These are phyloP conservation scores for Papilio polytes DNA, from an alignment of 1,140 invertebrate genomes.

Conservation along the genomic window DNA sequence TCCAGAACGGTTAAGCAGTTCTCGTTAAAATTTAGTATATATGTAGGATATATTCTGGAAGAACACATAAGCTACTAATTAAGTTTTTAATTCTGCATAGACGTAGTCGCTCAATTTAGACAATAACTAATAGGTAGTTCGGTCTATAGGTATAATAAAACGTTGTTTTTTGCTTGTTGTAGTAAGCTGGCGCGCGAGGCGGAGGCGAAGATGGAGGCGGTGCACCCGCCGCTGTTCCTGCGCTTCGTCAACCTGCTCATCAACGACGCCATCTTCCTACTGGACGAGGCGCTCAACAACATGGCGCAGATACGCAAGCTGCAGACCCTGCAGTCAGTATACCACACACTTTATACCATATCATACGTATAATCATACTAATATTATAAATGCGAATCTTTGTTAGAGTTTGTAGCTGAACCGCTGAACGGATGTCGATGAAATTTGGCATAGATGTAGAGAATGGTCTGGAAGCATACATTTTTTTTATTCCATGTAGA, in stretches of 20 bases:
- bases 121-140: too few relatives aligned
- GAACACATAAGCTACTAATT: too few relatives aligned
- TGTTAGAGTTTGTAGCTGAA: too few relatives aligned
- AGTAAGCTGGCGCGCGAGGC: conserved; percentile 91
- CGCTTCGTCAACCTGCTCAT: conserved; percentile 96
- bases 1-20: background rate
- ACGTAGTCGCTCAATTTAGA: too few relatives aligned
- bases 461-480: too few relatives aligned
- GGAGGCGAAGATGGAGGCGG: conserved; percentile 94
- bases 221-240: conserved; percentile 95
- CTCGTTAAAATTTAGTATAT: background rate
- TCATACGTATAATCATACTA: too few relatives aligned
- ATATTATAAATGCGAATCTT: too few relatives aligned
- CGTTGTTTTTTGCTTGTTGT: conserved; percentile 38
- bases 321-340: conserved; percentile 87
- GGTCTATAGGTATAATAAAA: too few relatives aligned
- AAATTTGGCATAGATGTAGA: too few relatives aligned
- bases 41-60: background rate
- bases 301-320: conserved; percentile 92
- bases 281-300: conserved; percentile 95
- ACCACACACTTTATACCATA: background rate
- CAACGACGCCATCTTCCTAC: conserved; percentile 97
- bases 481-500: too few relatives aligned
- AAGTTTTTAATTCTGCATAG: too few relatives aligned
- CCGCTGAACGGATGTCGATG: too few relatives aligned